Conservation (phyloP, 2,888 invertebrate species). For the Bugula neritina region DNA sequence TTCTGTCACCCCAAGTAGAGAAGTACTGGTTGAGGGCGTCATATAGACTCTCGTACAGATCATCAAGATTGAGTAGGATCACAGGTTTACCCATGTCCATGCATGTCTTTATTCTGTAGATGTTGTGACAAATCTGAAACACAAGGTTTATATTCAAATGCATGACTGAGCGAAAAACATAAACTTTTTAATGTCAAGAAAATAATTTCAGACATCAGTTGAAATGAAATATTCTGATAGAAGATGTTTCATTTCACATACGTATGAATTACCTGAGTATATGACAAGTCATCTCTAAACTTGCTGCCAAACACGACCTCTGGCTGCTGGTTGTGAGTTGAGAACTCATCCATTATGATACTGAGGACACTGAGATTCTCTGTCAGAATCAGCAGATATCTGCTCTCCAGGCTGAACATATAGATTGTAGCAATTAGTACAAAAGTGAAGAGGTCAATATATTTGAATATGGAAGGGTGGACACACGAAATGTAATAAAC, state of each 20-base stretch:
- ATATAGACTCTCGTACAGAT: constrained; percentile 48
- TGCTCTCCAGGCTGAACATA: constrained; percentile 39
- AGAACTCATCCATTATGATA: constrained; percentile 44
- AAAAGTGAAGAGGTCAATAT: too few relatives aligned
- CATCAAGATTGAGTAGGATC: constrained; percentile 45
- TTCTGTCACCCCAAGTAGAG: constrained; percentile 38
- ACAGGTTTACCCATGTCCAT: constrained; percentile 49
- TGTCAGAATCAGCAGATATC: constrained; percentile 46
- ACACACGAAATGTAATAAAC: too few relatives aligned
- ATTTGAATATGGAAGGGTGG: too few relatives aligned
- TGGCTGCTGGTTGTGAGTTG: constrained; percentile 31
- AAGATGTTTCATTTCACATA: too few relatives aligned
- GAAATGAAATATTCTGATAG: too few relatives aligned
- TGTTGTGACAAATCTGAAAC: constrained; percentile 45
- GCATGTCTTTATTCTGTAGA: constrained; percentile 48
- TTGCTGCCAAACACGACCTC: constrained; percentile 46
- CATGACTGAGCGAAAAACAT: too few relatives aligned
- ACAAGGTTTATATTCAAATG: too few relatives aligned
- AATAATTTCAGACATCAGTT: too few relatives aligned
- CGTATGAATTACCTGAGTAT: constrained; percentile 37
- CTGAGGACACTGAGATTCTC: constrained; percentile 47
- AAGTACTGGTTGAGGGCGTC: constrained; percentile 49
- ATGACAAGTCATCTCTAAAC: constrained; percentile 45
- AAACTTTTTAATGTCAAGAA: too few relatives aligned
- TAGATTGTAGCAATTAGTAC: too few relatives aligned